A percentile compares a stretch with the other conserved stretches of the same genome.
phyloP scores from a whole-genome alignment of 2,888 invertebrate species.

The Habroteleia sp. region DNA sequence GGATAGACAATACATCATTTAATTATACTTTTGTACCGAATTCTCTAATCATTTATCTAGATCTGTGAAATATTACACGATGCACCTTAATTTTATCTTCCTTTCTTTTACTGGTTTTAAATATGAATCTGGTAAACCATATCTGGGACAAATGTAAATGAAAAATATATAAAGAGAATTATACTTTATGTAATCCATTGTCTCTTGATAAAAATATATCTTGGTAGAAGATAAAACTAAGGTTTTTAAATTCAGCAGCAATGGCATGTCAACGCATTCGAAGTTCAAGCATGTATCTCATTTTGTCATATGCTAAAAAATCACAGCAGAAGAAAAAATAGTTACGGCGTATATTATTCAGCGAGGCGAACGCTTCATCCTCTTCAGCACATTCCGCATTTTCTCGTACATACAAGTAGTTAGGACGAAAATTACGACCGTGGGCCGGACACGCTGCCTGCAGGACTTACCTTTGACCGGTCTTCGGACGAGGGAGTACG shows the following conservation, averaged over 20 bases:
- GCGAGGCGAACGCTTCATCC: constrained; percentile 35
- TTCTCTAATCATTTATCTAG: too few relatives aligned
- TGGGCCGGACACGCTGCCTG: constrained; percentile 55
- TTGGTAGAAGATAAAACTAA: too few relatives aligned
- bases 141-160: too few relatives aligned
- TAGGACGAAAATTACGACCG: constrained; percentile 61
- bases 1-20: too few relatives aligned
- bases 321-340: constrained; percentile 1
- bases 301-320: constrained; percentile 3
- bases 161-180: too few relatives aligned
- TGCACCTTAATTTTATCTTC: too few relatives aligned
- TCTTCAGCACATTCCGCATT: constrained; percentile 47
- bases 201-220: too few relatives aligned
- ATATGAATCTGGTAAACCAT: too few relatives aligned
- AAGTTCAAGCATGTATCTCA: constrained; percentile 2
- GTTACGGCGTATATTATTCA: constrained; percentile 38
- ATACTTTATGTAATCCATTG: too few relatives aligned
- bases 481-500: constrained; percentile 61
- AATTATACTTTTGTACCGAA: too few relatives aligned
- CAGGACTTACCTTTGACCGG: constrained; percentile 69
- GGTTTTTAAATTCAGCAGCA: constrained; percentile 6
- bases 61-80: too few relatives aligned
- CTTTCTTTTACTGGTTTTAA: too few relatives aligned
- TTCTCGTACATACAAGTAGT: constrained; percentile 58
- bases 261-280: background rate